phyloP scores from a whole-genome alignment of 2,888 invertebrate species.

The Macaria notata region DNA sequence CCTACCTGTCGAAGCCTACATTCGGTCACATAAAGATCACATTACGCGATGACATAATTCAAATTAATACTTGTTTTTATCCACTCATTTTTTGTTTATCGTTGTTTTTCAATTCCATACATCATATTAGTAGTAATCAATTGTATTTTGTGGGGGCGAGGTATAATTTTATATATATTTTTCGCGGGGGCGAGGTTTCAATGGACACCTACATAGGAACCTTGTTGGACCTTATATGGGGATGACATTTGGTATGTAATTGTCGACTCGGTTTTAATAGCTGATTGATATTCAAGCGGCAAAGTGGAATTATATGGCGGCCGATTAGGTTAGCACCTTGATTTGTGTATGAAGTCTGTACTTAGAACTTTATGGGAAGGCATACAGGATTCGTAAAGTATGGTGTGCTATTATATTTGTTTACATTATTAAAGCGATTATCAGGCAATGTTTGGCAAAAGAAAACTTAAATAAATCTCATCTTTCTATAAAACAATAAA shows the following conservation, averaged over 20 bases:
- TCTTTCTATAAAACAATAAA: too few relatives aligned
- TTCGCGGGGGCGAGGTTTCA: slow-evolving; percentile 62
- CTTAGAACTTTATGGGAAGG: too few relatives aligned
- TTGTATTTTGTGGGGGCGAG: slow-evolving; percentile 54
- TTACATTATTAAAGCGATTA: too few relatives aligned
- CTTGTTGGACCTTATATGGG: slow-evolving; percentile 64
- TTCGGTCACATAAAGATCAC: not conserved
- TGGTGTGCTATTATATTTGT: too few relatives aligned
- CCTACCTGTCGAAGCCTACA: too few relatives aligned
- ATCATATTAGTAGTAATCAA: slow-evolving; percentile 38
- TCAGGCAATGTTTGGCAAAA: too few relatives aligned
- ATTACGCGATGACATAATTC: slow-evolving; percentile 25
- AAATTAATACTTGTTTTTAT: slow-evolving; percentile 24
- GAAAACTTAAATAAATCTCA: too few relatives aligned
- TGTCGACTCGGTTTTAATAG: slow-evolving; percentile 60
- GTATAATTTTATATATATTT: slow-evolving; percentile 46
- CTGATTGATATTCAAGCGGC: slow-evolving; percentile 34
- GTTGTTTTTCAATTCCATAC: slow-evolving; percentile 32
- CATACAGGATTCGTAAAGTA: too few relatives aligned
- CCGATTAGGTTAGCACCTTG: slow-evolving; percentile 10
- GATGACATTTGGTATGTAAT: slow-evolving; percentile 54
- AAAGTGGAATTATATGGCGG: slow-evolving; percentile 17
- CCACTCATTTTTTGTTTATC: slow-evolving; percentile 2
- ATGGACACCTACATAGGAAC: slow-evolving; percentile 57
- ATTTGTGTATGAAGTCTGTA: too few relatives aligned